Conservation (phyloP, 2,888 invertebrate genomes). For the Cistogaster globosa region DNA sequence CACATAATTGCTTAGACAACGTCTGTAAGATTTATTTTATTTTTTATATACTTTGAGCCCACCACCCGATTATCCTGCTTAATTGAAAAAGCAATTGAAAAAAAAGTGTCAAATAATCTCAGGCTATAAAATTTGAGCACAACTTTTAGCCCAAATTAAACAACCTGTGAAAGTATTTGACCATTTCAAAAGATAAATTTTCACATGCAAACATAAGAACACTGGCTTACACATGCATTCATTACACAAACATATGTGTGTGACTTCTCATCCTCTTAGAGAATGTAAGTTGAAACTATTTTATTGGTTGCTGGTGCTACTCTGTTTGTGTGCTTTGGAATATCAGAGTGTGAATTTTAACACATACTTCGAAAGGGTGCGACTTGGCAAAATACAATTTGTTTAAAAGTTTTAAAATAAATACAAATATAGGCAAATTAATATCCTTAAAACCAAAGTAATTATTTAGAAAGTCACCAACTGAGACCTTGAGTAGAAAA, state of each 20-base stretch:
- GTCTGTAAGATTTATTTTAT: too few species aligned
- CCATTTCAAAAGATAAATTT: constrained; percentile 31
- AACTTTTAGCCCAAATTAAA: constrained; percentile 14
- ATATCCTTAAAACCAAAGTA: background rate
- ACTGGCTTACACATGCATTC: background rate
- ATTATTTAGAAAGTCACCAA: constrained; percentile 29
- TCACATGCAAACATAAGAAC: background rate
- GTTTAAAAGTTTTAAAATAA: background rate
- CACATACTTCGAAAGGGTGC: background rate
- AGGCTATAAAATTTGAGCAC: background rate
- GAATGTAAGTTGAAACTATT: background rate
- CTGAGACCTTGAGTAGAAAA: constrained; percentile 17
- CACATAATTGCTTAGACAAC: too few species aligned
- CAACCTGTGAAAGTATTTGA: constrained; percentile 22
- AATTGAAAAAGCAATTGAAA: background rate
- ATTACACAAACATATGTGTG: background rate
- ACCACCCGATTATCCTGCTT: background rate
- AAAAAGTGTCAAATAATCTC: background rate
- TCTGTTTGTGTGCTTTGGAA: background rate
- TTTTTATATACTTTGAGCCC: too few species aligned
- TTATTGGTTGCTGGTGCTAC: background rate
- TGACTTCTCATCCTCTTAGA: too few species aligned
- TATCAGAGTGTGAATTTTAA: background rate
- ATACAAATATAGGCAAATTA: background rate
- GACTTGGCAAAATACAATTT: background rate